Conservation (phyloP, 2,113 vertebrate species). For the Paratilapia polleni region DNA sequence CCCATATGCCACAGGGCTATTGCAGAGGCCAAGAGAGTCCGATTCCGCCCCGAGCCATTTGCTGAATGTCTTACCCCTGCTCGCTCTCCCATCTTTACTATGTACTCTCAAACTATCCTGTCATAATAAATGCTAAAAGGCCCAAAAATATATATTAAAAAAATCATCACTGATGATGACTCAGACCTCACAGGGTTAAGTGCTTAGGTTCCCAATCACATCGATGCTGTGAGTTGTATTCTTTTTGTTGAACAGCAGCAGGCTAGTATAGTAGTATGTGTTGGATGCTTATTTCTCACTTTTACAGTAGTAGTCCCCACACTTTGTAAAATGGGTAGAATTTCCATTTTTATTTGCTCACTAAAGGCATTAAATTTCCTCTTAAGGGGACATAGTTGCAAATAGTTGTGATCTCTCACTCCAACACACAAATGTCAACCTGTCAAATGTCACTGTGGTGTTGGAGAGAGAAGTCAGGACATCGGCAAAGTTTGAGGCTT, state of each 20-base stretch:
- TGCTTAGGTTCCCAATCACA: too few species aligned
- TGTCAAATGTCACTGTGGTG: neutral
- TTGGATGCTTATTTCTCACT: neutral
- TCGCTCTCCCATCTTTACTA: too few species aligned
- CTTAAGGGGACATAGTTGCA: neutral
- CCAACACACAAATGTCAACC: neutral
- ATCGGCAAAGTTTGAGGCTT: neutral
- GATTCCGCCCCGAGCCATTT: too few species aligned
- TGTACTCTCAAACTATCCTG: too few species aligned
- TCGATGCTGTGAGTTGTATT: neutral
- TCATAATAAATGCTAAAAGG: too few species aligned
- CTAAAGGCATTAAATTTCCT: neutral
- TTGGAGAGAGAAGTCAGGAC: neutral
- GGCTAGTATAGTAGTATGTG: too few species aligned
- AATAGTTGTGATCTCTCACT: neutral
- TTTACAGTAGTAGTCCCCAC: neutral
- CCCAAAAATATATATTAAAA: too few species aligned
- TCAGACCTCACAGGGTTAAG: too few species aligned
- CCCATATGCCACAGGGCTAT: too few species aligned
- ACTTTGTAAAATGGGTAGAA: neutral
- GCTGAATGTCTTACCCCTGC: too few species aligned
- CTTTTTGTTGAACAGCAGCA: neutral
- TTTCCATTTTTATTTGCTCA: neutral
- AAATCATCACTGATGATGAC: too few species aligned
- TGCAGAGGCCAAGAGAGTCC: too few species aligned